Base-by-base conservation (phyloP, 2,797 vertebrate species). In the Cyprinodon diabolis region DNA sequence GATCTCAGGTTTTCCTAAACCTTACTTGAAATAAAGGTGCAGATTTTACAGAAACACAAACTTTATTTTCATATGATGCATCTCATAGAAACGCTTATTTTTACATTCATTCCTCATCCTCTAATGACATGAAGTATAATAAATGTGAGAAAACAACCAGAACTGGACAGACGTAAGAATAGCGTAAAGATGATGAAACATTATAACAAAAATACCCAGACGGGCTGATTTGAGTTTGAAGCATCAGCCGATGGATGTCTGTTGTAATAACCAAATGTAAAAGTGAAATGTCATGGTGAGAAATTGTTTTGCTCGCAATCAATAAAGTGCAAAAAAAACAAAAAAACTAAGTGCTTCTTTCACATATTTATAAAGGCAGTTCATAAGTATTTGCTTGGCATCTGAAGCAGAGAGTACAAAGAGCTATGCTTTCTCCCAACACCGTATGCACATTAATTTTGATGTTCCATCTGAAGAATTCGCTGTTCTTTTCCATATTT, bases 311-410 rank as follows among this genome's bases (percentile, higher is more conserved):
- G 77, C 69, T 74, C 73, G 60, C 71, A 84, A 82, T 86, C 51
- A 81, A 85, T 92, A 92, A 93, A 90, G 91, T 93, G 88, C 89
- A 47, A 63, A 62, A 40, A 19, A 30, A 30, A 1, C n/a, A 52
- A 15, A 90, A 84, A 75, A 11, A 68, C 75, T 90, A 78, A 13
- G 73, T 79, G 43, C 51, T 78, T 75, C 66, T 85, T 80, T 57
- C 45, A 49, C 45, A 49, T 37, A 13, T 72, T 84, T 87, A 83
- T 75, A 69, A 94, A 95, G 91, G 92, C 91, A 90, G 82, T 66
- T 68, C 65, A 77, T 55, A 4, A 71, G 21, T 35, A 79, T 79
- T 82, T 79, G 43, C 89, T 91, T 92, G 91, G 91, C 92, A 92
- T 88, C 70, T 79, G 78, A 88, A 90, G 86, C 86, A 82, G 66